Evolutionary conservation across 2,888 invertebrate species (phyloP).

Genomic region (Lycocerus yunnanus): DNA sequence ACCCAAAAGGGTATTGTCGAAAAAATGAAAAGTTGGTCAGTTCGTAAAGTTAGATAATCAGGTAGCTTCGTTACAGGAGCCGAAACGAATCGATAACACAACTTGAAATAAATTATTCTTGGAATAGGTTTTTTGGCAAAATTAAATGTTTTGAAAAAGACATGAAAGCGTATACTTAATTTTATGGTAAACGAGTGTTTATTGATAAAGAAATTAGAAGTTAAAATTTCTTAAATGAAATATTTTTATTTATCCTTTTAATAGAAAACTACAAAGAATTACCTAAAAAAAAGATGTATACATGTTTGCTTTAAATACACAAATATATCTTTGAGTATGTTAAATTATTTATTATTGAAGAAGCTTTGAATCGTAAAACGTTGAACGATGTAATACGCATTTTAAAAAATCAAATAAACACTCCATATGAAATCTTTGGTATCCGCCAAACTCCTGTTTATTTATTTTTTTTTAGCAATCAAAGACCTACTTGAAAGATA

Average conservation of each 20-base stretch:
- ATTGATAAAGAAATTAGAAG: background rate
- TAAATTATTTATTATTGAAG: conserved; percentile 27
- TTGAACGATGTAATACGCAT: conserved; percentile 30
- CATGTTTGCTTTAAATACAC: conserved; percentile 12
- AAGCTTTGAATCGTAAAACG: conserved; percentile 11
- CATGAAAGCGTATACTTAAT: background rate
- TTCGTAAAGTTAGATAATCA: background rate
- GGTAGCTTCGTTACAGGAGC: background rate
- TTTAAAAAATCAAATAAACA: conserved; percentile 28
- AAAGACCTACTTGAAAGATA: conserved; percentile 33
- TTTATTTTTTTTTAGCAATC: conserved; percentile 25
- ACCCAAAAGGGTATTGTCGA: background rate
- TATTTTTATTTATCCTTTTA: background rate
- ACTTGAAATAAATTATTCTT: background rate
- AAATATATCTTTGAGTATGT: conserved; percentile 23
- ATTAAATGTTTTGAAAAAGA: background rate
- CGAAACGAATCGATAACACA: background rate
- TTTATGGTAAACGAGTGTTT: background rate
- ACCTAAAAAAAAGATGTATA: conserved; percentile 1
- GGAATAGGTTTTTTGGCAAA: background rate
- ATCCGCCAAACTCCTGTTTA: conserved; percentile 29
- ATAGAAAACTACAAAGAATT: background rate
- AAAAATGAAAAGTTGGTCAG: background rate
- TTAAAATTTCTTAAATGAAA: background rate
- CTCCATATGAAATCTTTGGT: conserved; percentile 26